Percentiles rank a stretch among this genome's conserved stretches.
Conservation (phyloP, 2,113 vertebrate species). For the Lepus europaeus region DNA sequence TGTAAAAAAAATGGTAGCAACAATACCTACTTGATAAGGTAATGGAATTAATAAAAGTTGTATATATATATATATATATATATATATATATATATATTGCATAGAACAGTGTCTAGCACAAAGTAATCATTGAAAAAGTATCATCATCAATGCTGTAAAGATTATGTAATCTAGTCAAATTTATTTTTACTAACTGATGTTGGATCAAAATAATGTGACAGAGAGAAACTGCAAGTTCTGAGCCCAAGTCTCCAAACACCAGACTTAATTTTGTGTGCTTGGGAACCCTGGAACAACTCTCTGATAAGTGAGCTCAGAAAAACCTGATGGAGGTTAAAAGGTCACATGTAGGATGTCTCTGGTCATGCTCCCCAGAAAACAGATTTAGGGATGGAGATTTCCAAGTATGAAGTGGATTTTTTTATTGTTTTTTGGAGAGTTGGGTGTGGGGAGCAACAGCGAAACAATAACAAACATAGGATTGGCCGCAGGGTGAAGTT, state of each 20-base stretch:
- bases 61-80: not conserved
- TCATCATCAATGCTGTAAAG: not conserved
- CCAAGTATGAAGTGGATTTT: not conserved
- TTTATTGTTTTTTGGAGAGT: not conserved
- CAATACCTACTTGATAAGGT: not conserved
- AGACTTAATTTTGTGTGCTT: not conserved
- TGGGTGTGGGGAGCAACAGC: not conserved
- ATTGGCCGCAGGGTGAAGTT: not conserved
- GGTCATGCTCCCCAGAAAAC: not conserved
- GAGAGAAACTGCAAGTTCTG: conserved; percentile 9
- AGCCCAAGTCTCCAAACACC: not conserved
- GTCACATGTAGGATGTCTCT: not conserved
- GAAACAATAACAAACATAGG: not conserved
- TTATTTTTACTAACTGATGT: not conserved
- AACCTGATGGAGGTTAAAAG: not conserved
- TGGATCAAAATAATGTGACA: conserved; percentile 32
- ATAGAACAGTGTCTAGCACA: conserved; percentile 9
- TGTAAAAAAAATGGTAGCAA: not conserved
- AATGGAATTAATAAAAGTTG: not conserved
- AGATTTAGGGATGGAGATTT: conserved; percentile 42
- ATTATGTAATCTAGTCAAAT: conserved; percentile 12
- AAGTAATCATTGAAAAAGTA: not conserved
- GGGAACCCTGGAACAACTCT: not conserved
- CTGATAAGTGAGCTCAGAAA: not conserved
- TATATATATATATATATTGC: not conserved